Conservation (phyloP, 2,113 vertebrate species). For the Thymallus thymallus region DNA sequence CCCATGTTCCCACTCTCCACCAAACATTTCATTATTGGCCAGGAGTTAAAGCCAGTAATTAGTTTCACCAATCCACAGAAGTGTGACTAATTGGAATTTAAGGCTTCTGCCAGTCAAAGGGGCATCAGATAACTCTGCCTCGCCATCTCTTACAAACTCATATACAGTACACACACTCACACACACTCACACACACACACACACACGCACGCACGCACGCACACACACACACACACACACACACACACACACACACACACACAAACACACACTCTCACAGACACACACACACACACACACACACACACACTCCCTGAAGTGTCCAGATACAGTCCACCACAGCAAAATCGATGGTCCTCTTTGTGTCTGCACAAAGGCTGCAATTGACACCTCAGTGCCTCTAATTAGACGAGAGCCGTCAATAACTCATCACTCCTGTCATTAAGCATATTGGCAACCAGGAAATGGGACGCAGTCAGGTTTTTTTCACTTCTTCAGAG, state of each 20-base stretch:
- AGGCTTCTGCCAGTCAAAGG: conserved; percentile 50
- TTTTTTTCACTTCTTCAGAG: conserved; percentile 5
- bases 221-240: background rate
- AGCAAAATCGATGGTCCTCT: conserved; percentile 36
- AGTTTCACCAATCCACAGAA: conserved; percentile 39
- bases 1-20: conserved; percentile 7
- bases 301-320: conserved; percentile 3
- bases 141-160: background rate
- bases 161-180: background rate
- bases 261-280: background rate
- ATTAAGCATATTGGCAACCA: conserved; percentile 64
- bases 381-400: conserved; percentile 60
- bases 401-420: conserved; percentile 62
- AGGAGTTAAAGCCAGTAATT: conserved; percentile 58
- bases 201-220: background rate
- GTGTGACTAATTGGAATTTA: conserved; percentile 54
- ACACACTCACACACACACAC: no score
- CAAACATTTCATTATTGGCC: conserved; percentile 49
- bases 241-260: conserved; percentile 1
- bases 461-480: conserved; percentile 19
- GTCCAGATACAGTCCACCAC: conserved; percentile 22
- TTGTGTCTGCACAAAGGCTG: conserved; percentile 45
- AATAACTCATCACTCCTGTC: conserved; percentile 75
- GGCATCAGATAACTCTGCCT: background rate
- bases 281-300: background rate